Conservation (phyloP, 2,797 vertebrate genomes). For the Dermochelys coriacea region DNA sequence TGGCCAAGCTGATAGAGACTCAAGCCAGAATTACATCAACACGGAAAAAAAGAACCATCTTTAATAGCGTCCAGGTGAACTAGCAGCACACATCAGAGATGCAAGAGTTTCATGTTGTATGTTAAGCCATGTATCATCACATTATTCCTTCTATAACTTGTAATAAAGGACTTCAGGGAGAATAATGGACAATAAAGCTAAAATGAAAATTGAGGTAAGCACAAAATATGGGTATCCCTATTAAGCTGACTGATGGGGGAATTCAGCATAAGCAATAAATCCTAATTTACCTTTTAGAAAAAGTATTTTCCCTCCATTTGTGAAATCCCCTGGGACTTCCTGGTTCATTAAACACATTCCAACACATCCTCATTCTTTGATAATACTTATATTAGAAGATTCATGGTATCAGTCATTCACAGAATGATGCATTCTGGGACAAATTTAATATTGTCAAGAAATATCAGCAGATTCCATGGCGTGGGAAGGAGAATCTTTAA, state of each 20-base stretch:
- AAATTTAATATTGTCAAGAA: background rate
- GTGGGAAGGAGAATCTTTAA: background rate
- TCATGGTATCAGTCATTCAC: background rate
- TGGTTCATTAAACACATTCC: background rate
- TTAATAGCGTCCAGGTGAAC: background rate
- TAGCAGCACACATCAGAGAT: background rate
- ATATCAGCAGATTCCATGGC: background rate
- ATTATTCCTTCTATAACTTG: background rate
- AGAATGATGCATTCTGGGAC: background rate
- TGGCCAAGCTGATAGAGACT: background rate
- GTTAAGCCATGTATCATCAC: background rate
- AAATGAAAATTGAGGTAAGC: background rate
- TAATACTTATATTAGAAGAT: background rate
- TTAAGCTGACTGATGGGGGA: background rate
- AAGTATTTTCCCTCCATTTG: background rate
- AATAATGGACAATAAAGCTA: background rate
- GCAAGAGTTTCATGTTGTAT: background rate
- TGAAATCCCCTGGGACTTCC: background rate
- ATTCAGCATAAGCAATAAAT: background rate
- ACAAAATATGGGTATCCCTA: background rate
- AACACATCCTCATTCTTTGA: background rate
- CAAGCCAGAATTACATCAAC: background rate
- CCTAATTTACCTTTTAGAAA: background rate
- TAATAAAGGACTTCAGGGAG: background rate
- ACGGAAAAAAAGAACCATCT: background rate